These are phyloP conservation scores for Saguinus midas DNA, from an alignment of 2,113 vertebrate species.

Conservation along the genomic window DNA sequence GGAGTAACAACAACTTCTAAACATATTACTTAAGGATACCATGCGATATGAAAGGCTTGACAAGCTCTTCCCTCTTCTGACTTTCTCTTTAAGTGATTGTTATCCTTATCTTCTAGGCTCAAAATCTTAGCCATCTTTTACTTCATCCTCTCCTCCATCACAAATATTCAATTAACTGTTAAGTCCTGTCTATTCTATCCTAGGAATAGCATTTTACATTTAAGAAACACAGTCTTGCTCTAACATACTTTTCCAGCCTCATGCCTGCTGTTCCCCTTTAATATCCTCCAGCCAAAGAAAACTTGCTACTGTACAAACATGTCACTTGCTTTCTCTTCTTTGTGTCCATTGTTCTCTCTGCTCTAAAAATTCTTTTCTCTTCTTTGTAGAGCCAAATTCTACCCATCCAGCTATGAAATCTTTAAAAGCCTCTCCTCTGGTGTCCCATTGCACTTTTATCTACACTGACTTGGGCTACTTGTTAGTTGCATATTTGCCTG, in stretches of 20 bases:
- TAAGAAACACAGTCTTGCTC: slow-evolving; percentile 35
- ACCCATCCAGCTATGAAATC: neutral
- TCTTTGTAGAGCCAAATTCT: slow-evolving; percentile 49
- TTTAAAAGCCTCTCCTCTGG: slow-evolving; percentile 15
- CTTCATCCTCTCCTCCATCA: neutral
- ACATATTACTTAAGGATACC: neutral
- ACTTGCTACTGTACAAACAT: slow-evolving; percentile 45
- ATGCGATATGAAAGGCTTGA: neutral
- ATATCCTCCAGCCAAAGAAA: slow-evolving; percentile 59
- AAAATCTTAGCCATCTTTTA: neutral
- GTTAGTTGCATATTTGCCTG: neutral
- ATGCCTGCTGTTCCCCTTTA: slow-evolving; percentile 30
- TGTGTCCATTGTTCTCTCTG: slow-evolving; percentile 30
- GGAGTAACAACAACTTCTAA: neutral
- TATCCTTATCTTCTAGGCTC: neutral
- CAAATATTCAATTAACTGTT: neutral
- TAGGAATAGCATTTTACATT: slow-evolving; percentile 9
- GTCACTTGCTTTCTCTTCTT: slow-evolving; percentile 53
- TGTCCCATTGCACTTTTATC: neutral
- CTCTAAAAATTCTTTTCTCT: slow-evolving; percentile 49
- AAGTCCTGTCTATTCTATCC: neutral
- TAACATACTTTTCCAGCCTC: slow-evolving; percentile 6
- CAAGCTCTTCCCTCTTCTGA: neutral
- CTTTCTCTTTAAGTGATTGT: slow-evolving; percentile 2
- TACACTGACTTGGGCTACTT: neutral